Base-by-base conservation (phyloP, 1,140 invertebrate species). In the Prorops nasuta region DNA sequence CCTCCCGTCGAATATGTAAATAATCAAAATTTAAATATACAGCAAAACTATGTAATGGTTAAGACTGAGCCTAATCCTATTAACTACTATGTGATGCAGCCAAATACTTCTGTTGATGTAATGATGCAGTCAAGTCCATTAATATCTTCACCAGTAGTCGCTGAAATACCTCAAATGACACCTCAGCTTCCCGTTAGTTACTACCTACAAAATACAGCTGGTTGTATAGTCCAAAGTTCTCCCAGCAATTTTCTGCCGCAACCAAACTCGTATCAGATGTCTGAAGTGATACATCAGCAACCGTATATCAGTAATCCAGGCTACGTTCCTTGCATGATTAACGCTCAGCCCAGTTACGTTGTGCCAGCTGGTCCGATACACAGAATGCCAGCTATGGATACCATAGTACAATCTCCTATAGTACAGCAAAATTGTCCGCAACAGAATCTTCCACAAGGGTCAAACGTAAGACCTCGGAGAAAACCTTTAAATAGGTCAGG, bases 21-120 rank as follows among this genome's bases (percentile, higher is more conserved):
- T 18, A 54, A 49, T 20, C 60, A 22, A 22, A 40, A 53, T 12
- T 6, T 46, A 10, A 56, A 42, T 41, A 12, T 62, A 20, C 66
- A 69, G 17, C 52, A 62, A 6, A 65, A 63, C 43, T 67, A 67
- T 34, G 54, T 63, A 3, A 42, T 64, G 15, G 50, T 60, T 9
- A 62, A 60, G 31, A 46, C 54, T 4, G 56, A 52, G 9, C 53
- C 49, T 0, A 39, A 38, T 15, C 45, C 62, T 0, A 39, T 55
- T 31, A 3, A 64, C 48, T 63, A 65, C 40, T 64, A 63, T n/a
- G 35, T 57, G 10, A 59, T 64, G 51, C 49, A 47, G 3, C 42
- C 46, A 7, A 60, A 46, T 37, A 2, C 49, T 9, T 12, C 34
- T n/a, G n/a, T 42, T 2, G 28, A 22, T 2, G 3, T 51, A 7